These are phyloP conservation scores for Petromus typicus DNA, from an alignment of 2,113 vertebrate genomes.

Conservation along the genomic window DNA sequence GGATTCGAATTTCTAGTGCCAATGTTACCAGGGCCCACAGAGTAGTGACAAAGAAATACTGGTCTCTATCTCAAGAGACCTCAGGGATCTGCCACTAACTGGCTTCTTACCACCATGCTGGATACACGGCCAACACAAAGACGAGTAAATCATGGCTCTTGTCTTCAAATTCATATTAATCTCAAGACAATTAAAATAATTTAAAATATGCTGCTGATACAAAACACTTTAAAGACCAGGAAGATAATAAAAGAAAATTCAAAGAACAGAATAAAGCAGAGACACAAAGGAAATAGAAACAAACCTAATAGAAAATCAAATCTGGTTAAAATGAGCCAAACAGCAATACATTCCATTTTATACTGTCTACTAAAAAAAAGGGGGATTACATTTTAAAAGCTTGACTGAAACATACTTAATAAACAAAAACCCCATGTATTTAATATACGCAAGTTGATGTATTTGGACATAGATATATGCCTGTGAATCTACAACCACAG, in stretches of 20 bases:
- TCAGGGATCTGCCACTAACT: background rate
- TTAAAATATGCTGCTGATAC: slow-evolving; percentile 15
- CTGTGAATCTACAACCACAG: background rate
- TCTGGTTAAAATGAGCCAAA: slow-evolving; percentile 28
- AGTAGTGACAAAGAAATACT: slow-evolving; percentile 22
- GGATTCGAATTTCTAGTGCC: slow-evolving; percentile 23
- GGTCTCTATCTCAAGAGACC: background rate
- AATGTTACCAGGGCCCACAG: background rate
- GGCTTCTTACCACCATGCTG: background rate
- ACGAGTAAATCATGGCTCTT: slow-evolving; percentile 30
- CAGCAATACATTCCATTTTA: background rate
- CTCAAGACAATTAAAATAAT: slow-evolving; percentile 32
- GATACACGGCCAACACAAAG: slow-evolving; percentile 7
- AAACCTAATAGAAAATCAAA: slow-evolving; percentile 42
- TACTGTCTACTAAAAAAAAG: slow-evolving; percentile 24
- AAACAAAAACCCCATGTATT: background rate
- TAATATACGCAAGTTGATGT: background rate
- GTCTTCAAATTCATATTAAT: slow-evolving; percentile 18
- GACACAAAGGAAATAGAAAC: slow-evolving; percentile 17
- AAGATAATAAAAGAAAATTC: slow-evolving; percentile 3
- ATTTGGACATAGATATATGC: background rate
- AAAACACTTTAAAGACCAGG: slow-evolving; percentile 27
- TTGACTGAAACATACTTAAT: slow-evolving; percentile 8
- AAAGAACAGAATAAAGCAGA: background rate
- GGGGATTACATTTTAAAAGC: background rate